These are phyloP conservation scores for Rhopalosiphum nymphaeae DNA, from an alignment of 2,888 invertebrate genomes.

Conservation along the genomic window DNA sequence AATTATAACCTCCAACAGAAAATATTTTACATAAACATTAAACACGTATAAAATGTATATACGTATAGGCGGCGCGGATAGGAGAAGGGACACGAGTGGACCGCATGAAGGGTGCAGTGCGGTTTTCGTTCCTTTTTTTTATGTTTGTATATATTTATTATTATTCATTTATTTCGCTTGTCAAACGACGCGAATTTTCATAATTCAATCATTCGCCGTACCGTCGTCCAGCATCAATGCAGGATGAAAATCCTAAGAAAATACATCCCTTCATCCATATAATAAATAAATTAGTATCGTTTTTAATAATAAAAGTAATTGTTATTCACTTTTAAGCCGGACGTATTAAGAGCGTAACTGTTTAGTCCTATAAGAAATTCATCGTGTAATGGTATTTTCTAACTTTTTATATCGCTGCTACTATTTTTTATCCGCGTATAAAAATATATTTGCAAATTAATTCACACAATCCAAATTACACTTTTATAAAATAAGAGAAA, in stretches of 20 bases:
- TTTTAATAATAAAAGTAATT: not conserved
- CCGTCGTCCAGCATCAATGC: not conserved
- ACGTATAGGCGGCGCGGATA: not conserved
- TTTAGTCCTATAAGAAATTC: not conserved
- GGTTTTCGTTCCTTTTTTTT: slow-evolving; percentile 23
- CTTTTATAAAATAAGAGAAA: not conserved
- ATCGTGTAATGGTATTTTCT: not conserved
- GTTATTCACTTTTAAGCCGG: not conserved
- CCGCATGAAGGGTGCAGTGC: slow-evolving; percentile 8
- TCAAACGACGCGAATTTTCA: slow-evolving; percentile 47
- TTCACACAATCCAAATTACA: not conserved
- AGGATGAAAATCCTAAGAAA: slow-evolving; percentile 24
- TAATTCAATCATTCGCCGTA: slow-evolving; percentile 52
- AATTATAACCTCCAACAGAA: slow-evolving; percentile 12
- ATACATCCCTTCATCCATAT: not conserved
- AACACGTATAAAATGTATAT: not conserved
- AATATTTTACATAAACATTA: not conserved
- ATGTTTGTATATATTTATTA: not conserved
- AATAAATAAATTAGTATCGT: not conserved
- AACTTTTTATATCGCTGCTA: not conserved
- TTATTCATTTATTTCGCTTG: slow-evolving; percentile 45
- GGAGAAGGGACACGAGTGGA: not conserved
- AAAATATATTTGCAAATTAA: not conserved
- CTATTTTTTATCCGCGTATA: not conserved
- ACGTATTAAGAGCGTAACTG: not conserved